Evolutionary conservation across 2,113 vertebrate species (phyloP).

Genomic region (Neoarius graeffei): DNA sequence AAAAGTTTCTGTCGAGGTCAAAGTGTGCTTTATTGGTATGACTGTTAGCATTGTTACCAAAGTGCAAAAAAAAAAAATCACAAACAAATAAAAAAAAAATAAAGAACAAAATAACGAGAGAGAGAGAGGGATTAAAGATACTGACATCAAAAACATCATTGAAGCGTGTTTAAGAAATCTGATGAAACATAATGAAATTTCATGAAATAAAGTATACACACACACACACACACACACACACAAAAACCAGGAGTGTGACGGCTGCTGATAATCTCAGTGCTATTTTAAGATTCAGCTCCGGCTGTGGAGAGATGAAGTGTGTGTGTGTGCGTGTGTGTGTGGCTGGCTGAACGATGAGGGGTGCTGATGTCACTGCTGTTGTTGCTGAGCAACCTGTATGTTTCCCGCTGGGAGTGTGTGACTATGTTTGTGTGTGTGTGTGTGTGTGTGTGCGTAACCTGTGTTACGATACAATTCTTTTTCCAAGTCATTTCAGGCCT

Average conservation of each 20-base stretch:
- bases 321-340: slow-evolving; percentile 51
- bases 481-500: background rate
- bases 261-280: slow-evolving; percentile 68
- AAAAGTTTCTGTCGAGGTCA: background rate
- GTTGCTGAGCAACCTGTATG: slow-evolving; percentile 75
- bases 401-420: slow-evolving; percentile 69
- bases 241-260: slow-evolving; percentile 44
- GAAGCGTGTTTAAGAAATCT: background rate
- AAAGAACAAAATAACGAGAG: no score
- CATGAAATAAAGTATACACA: background rate
- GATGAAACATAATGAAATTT: background rate
- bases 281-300: slow-evolving; percentile 70
- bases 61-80: no score
- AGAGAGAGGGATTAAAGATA: background rate
- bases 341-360: slow-evolving; percentile 12
- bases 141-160: background rate
- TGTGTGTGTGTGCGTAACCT: background rate
- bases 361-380: slow-evolving; percentile 77
- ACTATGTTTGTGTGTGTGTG: background rate
- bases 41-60: no score
- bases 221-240: background rate
- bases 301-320: slow-evolving; percentile 30
- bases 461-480: background rate
- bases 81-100: no score
- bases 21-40: no score